Conservation (phyloP, 1,140 invertebrate genomes). For the Sitophilus oryzae region DNA sequence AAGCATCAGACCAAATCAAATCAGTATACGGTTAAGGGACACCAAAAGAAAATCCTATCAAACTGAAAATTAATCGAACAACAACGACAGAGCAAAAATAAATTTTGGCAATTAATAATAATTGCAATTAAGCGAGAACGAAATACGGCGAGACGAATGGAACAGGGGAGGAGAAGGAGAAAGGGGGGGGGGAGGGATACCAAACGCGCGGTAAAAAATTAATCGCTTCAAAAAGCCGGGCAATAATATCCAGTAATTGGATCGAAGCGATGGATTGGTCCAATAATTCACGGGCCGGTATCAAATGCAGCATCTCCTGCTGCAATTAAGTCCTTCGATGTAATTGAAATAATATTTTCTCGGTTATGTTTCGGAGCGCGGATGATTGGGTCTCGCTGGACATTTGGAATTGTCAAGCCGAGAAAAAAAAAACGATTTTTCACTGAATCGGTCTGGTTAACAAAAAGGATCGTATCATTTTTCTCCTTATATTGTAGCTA, state of each 20-base stretch:
- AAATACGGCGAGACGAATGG: too few species aligned
- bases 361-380: neutral
- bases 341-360: constrained; percentile 21
- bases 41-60: too few species aligned
- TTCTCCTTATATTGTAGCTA: too few species aligned
- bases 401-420: too few species aligned
- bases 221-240: constrained; percentile 28
- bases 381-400: neutral
- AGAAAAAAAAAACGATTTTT: too few species aligned
- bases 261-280: constrained; percentile 8
- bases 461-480: too few species aligned
- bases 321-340: constrained; percentile 17
- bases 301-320: constrained; percentile 23
- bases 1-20: too few species aligned
- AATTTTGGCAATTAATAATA: constrained; percentile 11
- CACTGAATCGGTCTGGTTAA: too few species aligned
- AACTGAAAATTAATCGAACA: too few species aligned
- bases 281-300: constrained; percentile 21
- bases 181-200: constrained; percentile 1
- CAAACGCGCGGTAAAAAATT: constrained; percentile 29
- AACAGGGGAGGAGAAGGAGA: too few species aligned
- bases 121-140: constrained; percentile 14
- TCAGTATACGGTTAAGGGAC: too few species aligned
- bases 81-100: constrained; percentile 2
- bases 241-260: constrained; percentile 32